phyloP scores from a whole-genome alignment of 2,797 vertebrate species.

The Tadarida brasiliensis region DNA sequence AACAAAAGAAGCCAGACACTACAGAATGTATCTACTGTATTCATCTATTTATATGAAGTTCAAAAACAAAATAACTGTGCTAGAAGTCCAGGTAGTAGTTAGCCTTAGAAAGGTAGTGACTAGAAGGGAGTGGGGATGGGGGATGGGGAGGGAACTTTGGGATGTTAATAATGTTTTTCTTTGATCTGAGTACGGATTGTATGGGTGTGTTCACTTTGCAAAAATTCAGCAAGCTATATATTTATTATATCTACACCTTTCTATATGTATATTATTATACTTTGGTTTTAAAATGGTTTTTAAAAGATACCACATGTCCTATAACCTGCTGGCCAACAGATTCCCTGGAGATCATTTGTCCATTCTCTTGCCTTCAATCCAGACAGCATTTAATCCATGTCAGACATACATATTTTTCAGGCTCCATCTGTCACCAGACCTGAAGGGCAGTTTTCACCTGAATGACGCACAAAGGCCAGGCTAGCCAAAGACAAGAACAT shows the following conservation, averaged over 20 bases:
- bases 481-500: not conserved
- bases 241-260: not conserved
- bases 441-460: not conserved
- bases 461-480: not conserved
- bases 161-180: not conserved
- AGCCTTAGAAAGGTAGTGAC: not conserved
- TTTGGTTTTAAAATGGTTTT: conserved; percentile 25
- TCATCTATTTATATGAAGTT: not conserved
- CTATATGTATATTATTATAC: not conserved
- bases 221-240: not conserved
- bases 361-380: not conserved
- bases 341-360: not conserved
- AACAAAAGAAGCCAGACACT: not conserved
- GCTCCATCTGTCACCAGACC: not conserved
- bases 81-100: not conserved
- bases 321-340: not conserved
- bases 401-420: not conserved
- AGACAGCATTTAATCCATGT: not conserved
- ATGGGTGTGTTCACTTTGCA: not conserved
- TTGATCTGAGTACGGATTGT: not conserved
- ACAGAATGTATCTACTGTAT: not conserved
- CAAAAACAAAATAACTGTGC: not conserved
- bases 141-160: too few relatives aligned
- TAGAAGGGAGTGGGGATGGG: too few relatives aligned
- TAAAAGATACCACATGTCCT: not conserved